Base-by-base conservation (phyloP, 2,888 invertebrate genomes). In the Syrista parreyssii region DNA sequence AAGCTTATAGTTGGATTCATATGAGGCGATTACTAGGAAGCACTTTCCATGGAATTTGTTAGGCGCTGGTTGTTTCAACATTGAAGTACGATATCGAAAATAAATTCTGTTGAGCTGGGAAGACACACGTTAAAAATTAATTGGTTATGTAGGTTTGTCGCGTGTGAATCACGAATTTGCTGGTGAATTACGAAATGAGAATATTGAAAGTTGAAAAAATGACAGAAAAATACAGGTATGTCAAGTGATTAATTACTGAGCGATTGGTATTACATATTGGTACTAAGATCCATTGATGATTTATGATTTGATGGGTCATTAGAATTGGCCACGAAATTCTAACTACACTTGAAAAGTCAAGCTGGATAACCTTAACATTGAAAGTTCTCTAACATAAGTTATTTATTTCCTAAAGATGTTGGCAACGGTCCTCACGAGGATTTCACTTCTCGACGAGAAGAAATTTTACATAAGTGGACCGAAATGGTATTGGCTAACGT, bases 11-110 rank as follows among this genome's bases (percentile, higher is more conserved):
- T 23, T 55, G 55, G 15, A 15, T 55, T 55, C 23, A 55, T 23
- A 55, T 55, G 71, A 23, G 71, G 12, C 30, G 71, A 68, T 69
- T 73, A 79, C 79, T 77, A 77, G 81, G 82, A 83, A 84, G 79
- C 77, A 83, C 85, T 86, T 85, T 85, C 85, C 85, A 84, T 80
- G 86, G 86, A 85, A 85, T 83, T 83, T 83, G 81, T 82, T 75
- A 74, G 81, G 77, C 83, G 81, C 81, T 83, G 69, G 74, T 30
- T 76, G 80, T 85, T 85, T 85, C 85, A 68, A 84, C 84, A 86
- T 82, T 81, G 79, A 6, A 78, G 75, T 75, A 81, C 76, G 80
- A 84, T 83, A 84, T 84, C 85, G 82, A 83, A 78, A 33, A 55
- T 55, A 9, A 55, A 55, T 55, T 9, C 55, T 55, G 23, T 55